These are phyloP conservation scores for Bovichtus variegatus DNA, from an alignment of 2,797 vertebrate species.

Conservation along the genomic window DNA sequence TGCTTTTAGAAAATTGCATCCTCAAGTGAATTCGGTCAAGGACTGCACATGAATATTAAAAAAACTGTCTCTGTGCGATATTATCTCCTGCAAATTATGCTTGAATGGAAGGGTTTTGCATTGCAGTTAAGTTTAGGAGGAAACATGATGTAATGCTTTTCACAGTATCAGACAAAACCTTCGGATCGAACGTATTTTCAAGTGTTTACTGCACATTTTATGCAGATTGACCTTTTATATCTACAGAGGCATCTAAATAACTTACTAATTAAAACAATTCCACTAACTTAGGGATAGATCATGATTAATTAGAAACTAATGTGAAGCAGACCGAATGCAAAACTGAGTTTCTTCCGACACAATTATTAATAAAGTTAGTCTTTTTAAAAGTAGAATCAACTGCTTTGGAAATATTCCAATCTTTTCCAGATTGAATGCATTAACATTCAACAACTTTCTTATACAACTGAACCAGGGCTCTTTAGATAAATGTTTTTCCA, in stretches of 20 bases:
- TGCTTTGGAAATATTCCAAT: not conserved
- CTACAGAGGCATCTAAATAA: not conserved
- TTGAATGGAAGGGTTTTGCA: slow-evolving; percentile 22
- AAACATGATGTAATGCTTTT: slow-evolving; percentile 5
- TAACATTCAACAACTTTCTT: not conserved
- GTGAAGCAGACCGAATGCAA: not conserved
- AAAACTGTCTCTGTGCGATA: not conserved
- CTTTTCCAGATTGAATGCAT: not conserved
- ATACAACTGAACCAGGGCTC: not conserved
- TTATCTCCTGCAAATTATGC: slow-evolving; percentile 10
- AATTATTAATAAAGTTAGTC: not conserved
- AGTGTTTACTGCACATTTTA: not conserved
- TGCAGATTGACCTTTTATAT: not conserved
- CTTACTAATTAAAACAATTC: not conserved
- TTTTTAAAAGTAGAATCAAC: not conserved
- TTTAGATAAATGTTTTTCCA: slow-evolving; percentile 2
- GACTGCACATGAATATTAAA: slow-evolving; percentile 22
- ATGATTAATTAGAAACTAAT: not conserved
- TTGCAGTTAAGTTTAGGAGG: slow-evolving; percentile 21
- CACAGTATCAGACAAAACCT: not conserved
- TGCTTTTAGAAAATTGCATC: slow-evolving; percentile 41
- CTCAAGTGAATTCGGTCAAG: slow-evolving; percentile 29
- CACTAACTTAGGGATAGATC: not conserved
- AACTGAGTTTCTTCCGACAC: not conserved
- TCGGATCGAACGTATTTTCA: not conserved